A percentile compares a stretch with the other conserved stretches of the same genome.
Evolutionary conservation across 2,888 invertebrate genomes (phyloP).

Genomic region (Rhyacophila evoluta): DNA sequence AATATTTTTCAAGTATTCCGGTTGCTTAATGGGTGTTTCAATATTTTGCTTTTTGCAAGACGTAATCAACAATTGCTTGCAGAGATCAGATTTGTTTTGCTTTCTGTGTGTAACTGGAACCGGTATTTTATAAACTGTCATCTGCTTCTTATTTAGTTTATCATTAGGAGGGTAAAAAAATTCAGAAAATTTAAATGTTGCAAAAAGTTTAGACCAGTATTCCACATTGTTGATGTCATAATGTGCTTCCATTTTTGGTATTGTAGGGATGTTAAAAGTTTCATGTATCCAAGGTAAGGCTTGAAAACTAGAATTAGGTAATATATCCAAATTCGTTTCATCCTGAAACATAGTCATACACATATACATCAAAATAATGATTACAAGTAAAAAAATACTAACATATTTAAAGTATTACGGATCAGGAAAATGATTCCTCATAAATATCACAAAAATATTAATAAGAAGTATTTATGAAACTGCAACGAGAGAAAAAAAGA

Average conservation of each 20-base stretch:
- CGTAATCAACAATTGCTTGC: background rate
- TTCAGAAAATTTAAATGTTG: slow-evolving; percentile 34
- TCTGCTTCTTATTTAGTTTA: background rate
- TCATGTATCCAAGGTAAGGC: slow-evolving; percentile 32
- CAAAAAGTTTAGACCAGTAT: slow-evolving; percentile 40
- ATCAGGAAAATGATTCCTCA: too few species aligned
- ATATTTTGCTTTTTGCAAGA: background rate
- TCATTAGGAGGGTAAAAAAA: slow-evolving; percentile 36
- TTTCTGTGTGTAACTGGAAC: background rate
- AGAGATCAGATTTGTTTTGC: background rate
- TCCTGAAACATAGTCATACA: slow-evolving; percentile 47
- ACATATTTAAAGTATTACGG: too few species aligned
- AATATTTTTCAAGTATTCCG: slow-evolving; percentile 41
- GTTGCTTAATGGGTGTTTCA: slow-evolving; percentile 25
- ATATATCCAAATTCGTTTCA: background rate
- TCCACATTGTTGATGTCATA: slow-evolving; percentile 25
- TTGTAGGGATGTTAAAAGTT: slow-evolving; percentile 31
- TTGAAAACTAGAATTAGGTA: slow-evolving; percentile 27
- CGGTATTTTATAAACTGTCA: background rate
- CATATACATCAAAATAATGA: too few species aligned
- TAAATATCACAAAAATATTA: too few species aligned
- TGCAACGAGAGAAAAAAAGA: too few species aligned
- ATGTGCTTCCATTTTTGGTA: background rate
- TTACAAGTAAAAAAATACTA: too few species aligned
- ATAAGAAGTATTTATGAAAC: too few species aligned